Evolutionary conservation across 2,113 vertebrate genomes (phyloP).

Genomic region (Acinonyx jubatus): DNA sequence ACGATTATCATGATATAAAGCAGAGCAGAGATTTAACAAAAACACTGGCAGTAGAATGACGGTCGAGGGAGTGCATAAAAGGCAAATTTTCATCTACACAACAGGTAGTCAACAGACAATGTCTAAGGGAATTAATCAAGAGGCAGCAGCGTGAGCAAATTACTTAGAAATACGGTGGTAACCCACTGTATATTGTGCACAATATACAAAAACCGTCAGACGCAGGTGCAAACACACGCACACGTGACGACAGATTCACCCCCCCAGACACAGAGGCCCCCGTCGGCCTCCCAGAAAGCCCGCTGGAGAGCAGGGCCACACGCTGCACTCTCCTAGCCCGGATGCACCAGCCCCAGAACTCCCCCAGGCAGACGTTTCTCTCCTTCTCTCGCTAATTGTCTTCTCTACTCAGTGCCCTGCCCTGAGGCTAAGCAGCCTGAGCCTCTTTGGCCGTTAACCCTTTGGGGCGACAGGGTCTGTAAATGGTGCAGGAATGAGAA

Average conservation of each 20-base stretch:
- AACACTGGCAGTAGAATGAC: neutral
- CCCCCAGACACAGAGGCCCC: neutral
- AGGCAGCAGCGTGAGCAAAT: neutral
- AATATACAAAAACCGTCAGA: neutral
- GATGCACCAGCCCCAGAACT: neutral
- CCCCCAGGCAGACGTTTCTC: neutral
- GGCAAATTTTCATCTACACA: neutral
- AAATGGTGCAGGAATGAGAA: neutral
- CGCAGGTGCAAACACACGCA: neutral
- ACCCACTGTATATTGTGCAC: neutral
- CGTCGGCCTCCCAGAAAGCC: neutral
- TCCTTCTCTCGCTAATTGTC: neutral
- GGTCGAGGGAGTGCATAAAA: neutral
- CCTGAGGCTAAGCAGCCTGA: neutral
- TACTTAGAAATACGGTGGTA: neutral
- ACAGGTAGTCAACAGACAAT: neutral
- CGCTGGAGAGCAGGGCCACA: neutral
- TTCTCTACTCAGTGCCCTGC: neutral
- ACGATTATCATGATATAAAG: neutral
- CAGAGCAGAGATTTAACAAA: neutral
- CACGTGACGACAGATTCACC: neutral
- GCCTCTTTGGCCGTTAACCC: neutral
- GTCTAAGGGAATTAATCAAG: neutral
- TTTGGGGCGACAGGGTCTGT: neutral
- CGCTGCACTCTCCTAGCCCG: neutral